Evolutionary conservation across 1,140 invertebrate genomes (phyloP).

Genomic region (Propsilocerus akamusi): DNA sequence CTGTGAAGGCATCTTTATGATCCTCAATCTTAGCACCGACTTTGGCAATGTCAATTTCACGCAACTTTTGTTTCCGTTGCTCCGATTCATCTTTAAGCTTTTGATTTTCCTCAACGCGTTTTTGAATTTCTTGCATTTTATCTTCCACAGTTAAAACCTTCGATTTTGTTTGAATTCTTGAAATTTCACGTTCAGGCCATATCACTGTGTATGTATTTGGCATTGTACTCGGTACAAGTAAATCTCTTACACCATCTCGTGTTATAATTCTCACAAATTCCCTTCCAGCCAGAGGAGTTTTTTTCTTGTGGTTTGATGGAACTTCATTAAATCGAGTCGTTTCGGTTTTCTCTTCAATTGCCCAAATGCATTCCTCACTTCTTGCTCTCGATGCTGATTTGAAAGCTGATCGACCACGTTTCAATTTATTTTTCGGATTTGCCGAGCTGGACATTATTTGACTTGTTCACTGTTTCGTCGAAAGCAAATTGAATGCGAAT

Average conservation of each 20-base stretch:
- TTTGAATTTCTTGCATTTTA: constrained; percentile 11
- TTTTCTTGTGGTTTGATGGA: neutral
- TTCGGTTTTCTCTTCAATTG: neutral
- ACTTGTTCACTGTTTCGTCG: neutral
- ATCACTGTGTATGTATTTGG: constrained; percentile 9
- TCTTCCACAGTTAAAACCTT: constrained; percentile 15
- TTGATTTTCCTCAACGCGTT: constrained; percentile 14
- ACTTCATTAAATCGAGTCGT: neutral
- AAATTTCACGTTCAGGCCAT: constrained; percentile 13
- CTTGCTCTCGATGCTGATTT: neutral
- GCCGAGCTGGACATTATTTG: neutral
- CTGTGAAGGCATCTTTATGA: neutral
- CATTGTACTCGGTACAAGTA: neutral
- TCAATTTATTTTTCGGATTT: too few relatives aligned
- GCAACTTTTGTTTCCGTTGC: constrained; percentile 12
- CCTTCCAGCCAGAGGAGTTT: neutral
- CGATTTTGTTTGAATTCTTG: constrained; percentile 14
- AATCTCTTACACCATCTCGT: constrained; percentile 1
- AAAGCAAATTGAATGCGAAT: neutral
- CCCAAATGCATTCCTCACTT: neutral
- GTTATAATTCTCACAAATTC: constrained; percentile 1
- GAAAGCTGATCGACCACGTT: neutral
- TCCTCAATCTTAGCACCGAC: constrained; percentile 6
- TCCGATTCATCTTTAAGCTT: constrained; percentile 15
- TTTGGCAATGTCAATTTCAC: constrained; percentile 15